Percentiles rank a stretch among this genome's conserved stretches.
Evolutionary conservation across 1,140 invertebrate genomes (phyloP).

Genomic region (Sinella curviseta): DNA sequence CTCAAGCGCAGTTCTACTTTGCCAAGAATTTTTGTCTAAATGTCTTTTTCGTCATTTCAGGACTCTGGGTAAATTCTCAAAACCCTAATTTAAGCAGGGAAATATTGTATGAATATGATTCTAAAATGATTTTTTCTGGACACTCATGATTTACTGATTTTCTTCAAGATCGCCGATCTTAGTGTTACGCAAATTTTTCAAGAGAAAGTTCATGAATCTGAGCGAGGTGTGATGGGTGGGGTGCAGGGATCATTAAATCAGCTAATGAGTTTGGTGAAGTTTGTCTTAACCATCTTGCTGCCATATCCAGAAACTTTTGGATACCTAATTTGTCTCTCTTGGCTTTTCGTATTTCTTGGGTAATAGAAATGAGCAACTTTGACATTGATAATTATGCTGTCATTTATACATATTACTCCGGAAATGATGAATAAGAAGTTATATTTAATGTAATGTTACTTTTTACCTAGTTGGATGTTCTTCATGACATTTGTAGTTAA

Average conservation of each 20-base stretch:
- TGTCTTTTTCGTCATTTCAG: not conserved
- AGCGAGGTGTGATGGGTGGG: constrained; percentile 61
- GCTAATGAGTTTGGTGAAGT: constrained; percentile 60
- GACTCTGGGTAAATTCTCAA: not conserved
- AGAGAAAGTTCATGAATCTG: constrained; percentile 58
- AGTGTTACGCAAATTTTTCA: constrained; percentile 64
- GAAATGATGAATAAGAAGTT: too few relatives aligned
- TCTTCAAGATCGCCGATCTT: constrained; percentile 62
- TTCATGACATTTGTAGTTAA: too few relatives aligned
- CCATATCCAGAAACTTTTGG: constrained; percentile 40
- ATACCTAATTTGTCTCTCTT: constrained; percentile 41
- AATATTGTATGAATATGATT: not conserved
- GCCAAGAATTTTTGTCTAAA: not conserved
- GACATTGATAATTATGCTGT: too few relatives aligned
- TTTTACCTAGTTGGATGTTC: too few relatives aligned
- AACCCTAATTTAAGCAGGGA: too few relatives aligned
- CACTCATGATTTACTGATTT: not conserved
- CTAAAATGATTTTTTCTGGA: not conserved
- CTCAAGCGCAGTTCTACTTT: constrained; percentile 1
- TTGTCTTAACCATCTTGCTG: constrained; percentile 53
- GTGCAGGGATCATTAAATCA: constrained; percentile 62
- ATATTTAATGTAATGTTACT: too few relatives aligned
- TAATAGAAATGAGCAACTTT: constrained; percentile 27
- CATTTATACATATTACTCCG: too few relatives aligned
- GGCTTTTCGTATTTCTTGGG: constrained; percentile 43